These are phyloP conservation scores for Nomada goodeniana DNA, from an alignment of 2,888 invertebrate genomes.

Conservation along the genomic window DNA sequence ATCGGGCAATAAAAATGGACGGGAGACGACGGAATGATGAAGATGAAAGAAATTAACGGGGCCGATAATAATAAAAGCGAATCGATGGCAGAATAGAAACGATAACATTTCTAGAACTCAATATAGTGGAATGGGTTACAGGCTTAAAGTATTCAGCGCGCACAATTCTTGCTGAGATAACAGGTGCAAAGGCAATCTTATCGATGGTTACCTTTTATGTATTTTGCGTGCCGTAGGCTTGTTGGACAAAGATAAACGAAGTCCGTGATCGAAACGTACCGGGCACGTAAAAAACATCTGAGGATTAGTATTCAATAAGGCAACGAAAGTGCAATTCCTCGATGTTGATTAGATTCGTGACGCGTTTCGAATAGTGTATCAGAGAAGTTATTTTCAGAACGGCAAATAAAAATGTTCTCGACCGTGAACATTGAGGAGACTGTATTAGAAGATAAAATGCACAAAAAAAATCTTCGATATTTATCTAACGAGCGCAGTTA, in stretches of 20 bases:
- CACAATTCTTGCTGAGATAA: slow-evolving; percentile 3
- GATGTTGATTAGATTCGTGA: neutral
- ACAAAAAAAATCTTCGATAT: no score
- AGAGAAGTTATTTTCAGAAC: slow-evolving; percentile 8
- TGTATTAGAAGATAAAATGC: neutral
- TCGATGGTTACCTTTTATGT: neutral
- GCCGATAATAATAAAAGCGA: no score
- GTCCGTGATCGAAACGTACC: neutral
- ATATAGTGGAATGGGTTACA: no score
- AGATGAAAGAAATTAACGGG: no score
- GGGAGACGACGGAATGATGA: no score
- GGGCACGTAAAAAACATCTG: neutral
- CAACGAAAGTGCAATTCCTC: slow-evolving; percentile 24
- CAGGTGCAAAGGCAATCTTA: slow-evolving; percentile 19
- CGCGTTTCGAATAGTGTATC: neutral
- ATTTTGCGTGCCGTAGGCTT: neutral
- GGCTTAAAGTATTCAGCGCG: neutral
- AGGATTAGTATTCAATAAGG: neutral
- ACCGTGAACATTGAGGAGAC: no score
- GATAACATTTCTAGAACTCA: no score
- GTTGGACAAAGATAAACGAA: neutral
- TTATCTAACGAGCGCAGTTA: no score
- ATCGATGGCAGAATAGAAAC: no score
- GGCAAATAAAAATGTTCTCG: neutral
- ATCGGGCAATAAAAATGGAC: no score